Evolutionary conservation across 2,113 vertebrate genomes (phyloP).

Genomic region (Pseudopipra pipra): DNA sequence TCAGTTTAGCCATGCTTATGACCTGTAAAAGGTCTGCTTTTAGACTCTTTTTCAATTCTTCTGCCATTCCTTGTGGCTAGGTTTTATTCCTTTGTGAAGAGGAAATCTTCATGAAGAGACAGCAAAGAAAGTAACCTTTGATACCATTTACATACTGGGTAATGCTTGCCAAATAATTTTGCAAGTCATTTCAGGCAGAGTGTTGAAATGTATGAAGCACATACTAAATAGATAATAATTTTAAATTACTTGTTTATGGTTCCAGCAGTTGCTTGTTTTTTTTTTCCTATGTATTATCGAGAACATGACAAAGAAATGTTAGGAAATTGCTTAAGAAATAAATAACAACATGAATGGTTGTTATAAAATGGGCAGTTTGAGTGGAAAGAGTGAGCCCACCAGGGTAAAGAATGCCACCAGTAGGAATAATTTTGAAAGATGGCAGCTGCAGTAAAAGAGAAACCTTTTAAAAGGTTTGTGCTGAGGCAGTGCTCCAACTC

Average conservation of each 20-base stretch:
- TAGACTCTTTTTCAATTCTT: not conserved
- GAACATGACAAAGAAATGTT: not conserved
- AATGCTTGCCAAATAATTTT: not conserved
- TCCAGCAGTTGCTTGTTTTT: not conserved
- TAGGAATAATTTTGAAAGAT: not conserved
- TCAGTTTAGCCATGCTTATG: not conserved
- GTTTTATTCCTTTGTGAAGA: constrained; percentile 17
- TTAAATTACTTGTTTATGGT: not conserved
- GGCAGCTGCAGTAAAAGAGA: not conserved
- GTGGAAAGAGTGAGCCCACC: not conserved
- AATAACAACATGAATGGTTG: not conserved
- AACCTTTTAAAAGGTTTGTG: not conserved
- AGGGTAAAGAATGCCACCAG: not conserved
- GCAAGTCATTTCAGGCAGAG: not conserved
- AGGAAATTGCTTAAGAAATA: not conserved
- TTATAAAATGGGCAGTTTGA: not conserved
- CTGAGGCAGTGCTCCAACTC: not conserved
- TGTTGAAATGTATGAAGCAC: not conserved
- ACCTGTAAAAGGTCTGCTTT: not conserved
- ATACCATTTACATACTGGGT: not conserved
- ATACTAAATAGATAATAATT: not conserved
- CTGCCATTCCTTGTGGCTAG: not conserved
- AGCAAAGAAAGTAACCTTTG: constrained; percentile 5
- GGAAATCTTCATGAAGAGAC: constrained; percentile 3
- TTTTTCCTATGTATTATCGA: not conserved